phyloP scores from a whole-genome alignment of 2,113 vertebrate genomes.

The Macroglossus sobrinus region DNA sequence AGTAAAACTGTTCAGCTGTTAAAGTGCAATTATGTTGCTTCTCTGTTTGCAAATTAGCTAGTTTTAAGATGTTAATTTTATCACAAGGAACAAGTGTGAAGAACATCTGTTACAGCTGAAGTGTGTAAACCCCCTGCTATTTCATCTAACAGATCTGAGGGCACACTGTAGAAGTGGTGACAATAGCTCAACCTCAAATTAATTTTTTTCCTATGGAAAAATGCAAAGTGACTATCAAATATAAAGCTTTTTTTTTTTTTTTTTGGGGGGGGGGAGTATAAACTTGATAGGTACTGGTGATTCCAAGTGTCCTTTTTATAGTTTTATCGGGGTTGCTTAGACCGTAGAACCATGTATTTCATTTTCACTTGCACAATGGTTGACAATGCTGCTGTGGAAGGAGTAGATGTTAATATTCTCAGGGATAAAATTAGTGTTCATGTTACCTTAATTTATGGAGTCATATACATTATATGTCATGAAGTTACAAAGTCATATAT shows the following conservation, averaged over 20 bases:
- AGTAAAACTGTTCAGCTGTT: conserved; percentile 86
- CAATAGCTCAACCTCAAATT: conserved; percentile 71
- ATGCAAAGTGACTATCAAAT: conserved; percentile 62
- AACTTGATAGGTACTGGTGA: conserved; percentile 51
- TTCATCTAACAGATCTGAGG: conserved; percentile 76
- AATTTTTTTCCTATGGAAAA: conserved; percentile 51
- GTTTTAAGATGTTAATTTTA: conserved; percentile 87
- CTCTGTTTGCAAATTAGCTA: conserved; percentile 87
- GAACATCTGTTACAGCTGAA: conserved; percentile 85
- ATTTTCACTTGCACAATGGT: neutral
- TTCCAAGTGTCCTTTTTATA: conserved; percentile 25
- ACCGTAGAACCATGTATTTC: neutral
- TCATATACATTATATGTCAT: neutral
- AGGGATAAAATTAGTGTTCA: neutral
- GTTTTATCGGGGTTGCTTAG: neutral
- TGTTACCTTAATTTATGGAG: neutral
- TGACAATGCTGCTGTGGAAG: neutral
- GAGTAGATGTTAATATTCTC: neutral
- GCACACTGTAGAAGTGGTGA: conserved; percentile 65
- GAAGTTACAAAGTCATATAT: neutral
- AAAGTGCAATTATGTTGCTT: conserved; percentile 85
- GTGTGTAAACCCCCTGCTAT: conserved; percentile 80
- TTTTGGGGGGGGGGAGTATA: neutral
- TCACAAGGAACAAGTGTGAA: conserved; percentile 82
- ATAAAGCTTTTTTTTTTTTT: conserved; percentile 51